A percentile compares a stretch with the other conserved stretches of the same genome.
phyloP scores from a whole-genome alignment of 2,113 vertebrate species.

The Grammomys dolichurus region DNA sequence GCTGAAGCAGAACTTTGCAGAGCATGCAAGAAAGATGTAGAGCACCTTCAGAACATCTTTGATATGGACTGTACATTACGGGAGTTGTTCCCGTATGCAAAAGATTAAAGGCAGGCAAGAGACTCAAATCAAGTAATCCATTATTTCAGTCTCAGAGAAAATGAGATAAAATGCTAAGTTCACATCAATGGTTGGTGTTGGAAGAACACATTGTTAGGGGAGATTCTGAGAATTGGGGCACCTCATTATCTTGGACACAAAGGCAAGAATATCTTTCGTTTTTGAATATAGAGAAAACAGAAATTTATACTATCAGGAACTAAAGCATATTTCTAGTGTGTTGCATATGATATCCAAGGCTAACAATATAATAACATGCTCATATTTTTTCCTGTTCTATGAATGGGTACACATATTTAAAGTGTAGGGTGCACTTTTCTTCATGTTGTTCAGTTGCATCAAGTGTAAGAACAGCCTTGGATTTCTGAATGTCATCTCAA shows the following conservation, averaged over 20 bases:
- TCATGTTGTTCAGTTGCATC: not conserved
- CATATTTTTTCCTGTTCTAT: not conserved
- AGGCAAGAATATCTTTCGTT: not conserved
- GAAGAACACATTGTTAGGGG: not conserved
- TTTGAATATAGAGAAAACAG: not conserved
- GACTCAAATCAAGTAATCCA: slow-evolving; percentile 32
- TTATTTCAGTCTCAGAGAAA: slow-evolving; percentile 43
- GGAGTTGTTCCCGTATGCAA: slow-evolving; percentile 31
- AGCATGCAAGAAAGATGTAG: slow-evolving; percentile 17
- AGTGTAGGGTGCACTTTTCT: not conserved
- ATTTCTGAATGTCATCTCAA: not conserved
- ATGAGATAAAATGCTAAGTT: not conserved
- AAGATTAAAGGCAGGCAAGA: slow-evolving; percentile 25
- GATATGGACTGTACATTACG: not conserved
- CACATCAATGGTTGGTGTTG: not conserved
- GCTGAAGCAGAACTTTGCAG: slow-evolving; percentile 16
- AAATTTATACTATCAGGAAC: not conserved
- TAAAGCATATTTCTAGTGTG: not conserved
- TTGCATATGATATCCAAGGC: not conserved
- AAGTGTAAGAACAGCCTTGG: not conserved
- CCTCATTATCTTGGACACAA: slow-evolving; percentile 33
- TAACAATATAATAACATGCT: not conserved
- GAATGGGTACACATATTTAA: not conserved
- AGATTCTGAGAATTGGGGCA: not conserved
- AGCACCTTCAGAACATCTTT: slow-evolving; percentile 17